Evolutionary conservation across 2,797 vertebrate genomes (phyloP).

Genomic region (Liparis tanakae): DNA sequence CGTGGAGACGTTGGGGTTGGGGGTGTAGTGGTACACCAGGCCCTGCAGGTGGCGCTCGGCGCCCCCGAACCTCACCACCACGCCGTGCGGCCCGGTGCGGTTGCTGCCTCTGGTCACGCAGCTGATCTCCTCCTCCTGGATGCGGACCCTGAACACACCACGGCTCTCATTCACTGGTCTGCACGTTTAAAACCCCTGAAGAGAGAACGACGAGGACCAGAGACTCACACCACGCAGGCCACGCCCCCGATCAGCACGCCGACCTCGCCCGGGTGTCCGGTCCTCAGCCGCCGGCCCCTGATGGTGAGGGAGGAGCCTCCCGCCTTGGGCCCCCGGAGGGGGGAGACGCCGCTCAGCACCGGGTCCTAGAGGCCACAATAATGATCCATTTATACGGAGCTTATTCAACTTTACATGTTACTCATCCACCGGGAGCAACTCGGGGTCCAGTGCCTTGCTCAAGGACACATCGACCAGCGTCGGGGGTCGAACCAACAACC

Average conservation of each 20-base stretch:
- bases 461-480: background rate
- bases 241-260: slow-evolving; percentile 90
- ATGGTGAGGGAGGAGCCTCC: slow-evolving; percentile 92
- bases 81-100: slow-evolving; percentile 80
- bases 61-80: slow-evolving; percentile 88
- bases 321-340: slow-evolving; percentile 89
- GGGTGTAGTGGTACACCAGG: slow-evolving; percentile 87
- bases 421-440: no score
- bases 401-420: no score
- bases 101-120: slow-evolving; percentile 90
- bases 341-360: slow-evolving; percentile 86
- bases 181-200: background rate
- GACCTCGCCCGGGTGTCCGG: slow-evolving; percentile 89
- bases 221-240: slow-evolving; percentile 89
- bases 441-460: no score
- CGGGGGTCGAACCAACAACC: no score
- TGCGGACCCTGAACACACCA: slow-evolving; percentile 68
- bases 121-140: slow-evolving; percentile 84
- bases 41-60: slow-evolving; percentile 86
- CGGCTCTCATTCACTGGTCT: background rate
- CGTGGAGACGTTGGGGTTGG: slow-evolving; percentile 91
- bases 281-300: slow-evolving; percentile 87
- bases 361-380: slow-evolving; percentile 83
- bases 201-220: background rate
- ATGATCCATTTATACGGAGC: no score